Conservation (phyloP, 2,888 invertebrate genomes). For the Cenopis cana region DNA sequence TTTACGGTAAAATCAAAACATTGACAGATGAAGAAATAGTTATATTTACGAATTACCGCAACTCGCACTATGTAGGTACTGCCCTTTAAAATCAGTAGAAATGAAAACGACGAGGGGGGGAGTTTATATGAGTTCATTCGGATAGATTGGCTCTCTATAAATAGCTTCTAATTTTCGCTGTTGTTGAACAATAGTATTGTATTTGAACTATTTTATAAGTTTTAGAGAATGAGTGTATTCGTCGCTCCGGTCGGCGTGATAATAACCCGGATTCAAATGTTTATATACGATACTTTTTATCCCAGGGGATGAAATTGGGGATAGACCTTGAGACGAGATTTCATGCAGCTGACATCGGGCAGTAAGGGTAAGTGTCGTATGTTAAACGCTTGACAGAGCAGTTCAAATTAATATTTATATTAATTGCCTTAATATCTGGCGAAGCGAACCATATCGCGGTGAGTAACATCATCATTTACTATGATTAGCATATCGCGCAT, state of each 20-base stretch:
- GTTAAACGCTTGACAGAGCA: slow-evolving; percentile 25
- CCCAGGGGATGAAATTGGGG: too few relatives aligned
- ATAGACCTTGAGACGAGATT: too few relatives aligned
- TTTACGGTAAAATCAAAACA: too few relatives aligned
- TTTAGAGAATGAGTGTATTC: too few relatives aligned
- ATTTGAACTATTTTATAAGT: too few relatives aligned
- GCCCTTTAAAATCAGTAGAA: background rate
- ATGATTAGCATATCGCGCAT: slow-evolving; percentile 26
- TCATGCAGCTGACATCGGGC: too few relatives aligned
- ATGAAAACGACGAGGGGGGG: background rate
- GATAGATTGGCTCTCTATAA: slow-evolving; percentile 25
- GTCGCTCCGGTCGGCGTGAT: too few relatives aligned
- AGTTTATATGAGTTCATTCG: background rate
- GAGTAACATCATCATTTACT: slow-evolving; percentile 2
- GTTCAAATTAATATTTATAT: slow-evolving; percentile 38
- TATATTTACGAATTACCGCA: too few relatives aligned
- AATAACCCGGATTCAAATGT: too few relatives aligned
- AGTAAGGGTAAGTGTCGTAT: background rate
- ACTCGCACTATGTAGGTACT: too few relatives aligned
- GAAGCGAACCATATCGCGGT: background rate
- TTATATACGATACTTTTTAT: too few relatives aligned
- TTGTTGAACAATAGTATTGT: background rate
- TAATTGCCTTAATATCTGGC: slow-evolving; percentile 32
- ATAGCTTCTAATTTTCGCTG: background rate
- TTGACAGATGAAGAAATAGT: too few relatives aligned